Conservation (phyloP, 2,888 invertebrate genomes). For the Microctonus aethiopoides region DNA sequence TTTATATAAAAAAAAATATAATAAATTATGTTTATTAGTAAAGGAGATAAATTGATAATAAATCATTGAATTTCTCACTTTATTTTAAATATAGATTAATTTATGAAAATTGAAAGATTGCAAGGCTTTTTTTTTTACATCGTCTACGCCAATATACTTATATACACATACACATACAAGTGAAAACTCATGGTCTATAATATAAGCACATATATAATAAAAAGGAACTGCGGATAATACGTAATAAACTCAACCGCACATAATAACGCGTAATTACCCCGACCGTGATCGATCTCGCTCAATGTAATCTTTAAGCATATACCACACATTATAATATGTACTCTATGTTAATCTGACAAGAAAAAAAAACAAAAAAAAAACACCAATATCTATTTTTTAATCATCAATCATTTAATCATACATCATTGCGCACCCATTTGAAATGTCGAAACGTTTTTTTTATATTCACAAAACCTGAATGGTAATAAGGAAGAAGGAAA, state of each 20-base stretch:
- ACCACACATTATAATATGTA: slow-evolving; percentile 13
- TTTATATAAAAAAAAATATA: neutral
- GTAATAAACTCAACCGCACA: slow-evolving; percentile 58
- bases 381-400: neutral
- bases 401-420: neutral
- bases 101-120: slow-evolving; percentile 32
- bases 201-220: slow-evolving; percentile 25
- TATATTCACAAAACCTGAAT: neutral
- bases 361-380: slow-evolving; percentile 39
- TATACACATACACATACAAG: neutral
- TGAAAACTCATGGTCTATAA: neutral
- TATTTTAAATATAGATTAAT: slow-evolving; percentile 33
- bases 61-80: slow-evolving; percentile 12
- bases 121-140: neutral
- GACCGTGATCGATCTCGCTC: slow-evolving; percentile 54
- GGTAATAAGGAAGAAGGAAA: no score
- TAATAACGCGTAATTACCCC: slow-evolving; percentile 59
- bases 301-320: slow-evolving; percentile 54
- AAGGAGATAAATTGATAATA: neutral
- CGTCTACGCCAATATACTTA: neutral
- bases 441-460: neutral
- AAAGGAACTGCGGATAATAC: slow-evolving; percentile 59
- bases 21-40: neutral
- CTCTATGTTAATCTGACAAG: slow-evolving; percentile 41
- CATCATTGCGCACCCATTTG: neutral